These are phyloP conservation scores for Grantiella picta DNA, from an alignment of 2,113 vertebrate genomes.

Conservation along the genomic window DNA sequence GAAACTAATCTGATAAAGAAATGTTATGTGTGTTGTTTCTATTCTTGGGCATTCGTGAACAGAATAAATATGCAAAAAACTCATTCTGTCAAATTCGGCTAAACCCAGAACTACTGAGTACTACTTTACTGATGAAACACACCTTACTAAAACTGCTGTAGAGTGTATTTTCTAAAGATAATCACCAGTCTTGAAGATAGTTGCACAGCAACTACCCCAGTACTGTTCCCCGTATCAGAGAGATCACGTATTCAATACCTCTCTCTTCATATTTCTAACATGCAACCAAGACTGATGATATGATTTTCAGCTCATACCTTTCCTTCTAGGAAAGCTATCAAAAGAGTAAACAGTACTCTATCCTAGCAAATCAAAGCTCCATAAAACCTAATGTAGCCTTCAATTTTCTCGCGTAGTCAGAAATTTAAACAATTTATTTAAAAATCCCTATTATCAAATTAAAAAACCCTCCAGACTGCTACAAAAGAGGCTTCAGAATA, in stretches of 20 bases:
- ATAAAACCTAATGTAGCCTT: neutral
- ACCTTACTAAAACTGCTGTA: neutral
- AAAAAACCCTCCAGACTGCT: neutral
- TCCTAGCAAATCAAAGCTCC: neutral
- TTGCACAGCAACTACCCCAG: neutral
- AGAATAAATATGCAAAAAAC: neutral
- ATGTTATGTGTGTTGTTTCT: neutral
- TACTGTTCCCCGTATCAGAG: neutral
- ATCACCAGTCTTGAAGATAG: neutral
- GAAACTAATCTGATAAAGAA: slow-evolving; percentile 48
- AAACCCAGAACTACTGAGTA: neutral
- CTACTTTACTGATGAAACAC: neutral
- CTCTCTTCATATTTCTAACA: neutral
- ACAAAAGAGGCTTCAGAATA: neutral
- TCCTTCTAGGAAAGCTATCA: neutral
- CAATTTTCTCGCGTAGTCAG: neutral
- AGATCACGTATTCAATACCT: neutral
- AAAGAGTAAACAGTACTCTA: neutral
- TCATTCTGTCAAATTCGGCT: neutral
- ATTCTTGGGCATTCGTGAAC: neutral
- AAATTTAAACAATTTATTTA: neutral
- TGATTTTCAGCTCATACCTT: neutral
- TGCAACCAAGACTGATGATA: neutral
- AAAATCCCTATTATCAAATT: neutral
- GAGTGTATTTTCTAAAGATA: neutral